Evolutionary conservation across 1,140 invertebrate genomes (phyloP).

Genomic region (Chironomus striatipennis): DNA sequence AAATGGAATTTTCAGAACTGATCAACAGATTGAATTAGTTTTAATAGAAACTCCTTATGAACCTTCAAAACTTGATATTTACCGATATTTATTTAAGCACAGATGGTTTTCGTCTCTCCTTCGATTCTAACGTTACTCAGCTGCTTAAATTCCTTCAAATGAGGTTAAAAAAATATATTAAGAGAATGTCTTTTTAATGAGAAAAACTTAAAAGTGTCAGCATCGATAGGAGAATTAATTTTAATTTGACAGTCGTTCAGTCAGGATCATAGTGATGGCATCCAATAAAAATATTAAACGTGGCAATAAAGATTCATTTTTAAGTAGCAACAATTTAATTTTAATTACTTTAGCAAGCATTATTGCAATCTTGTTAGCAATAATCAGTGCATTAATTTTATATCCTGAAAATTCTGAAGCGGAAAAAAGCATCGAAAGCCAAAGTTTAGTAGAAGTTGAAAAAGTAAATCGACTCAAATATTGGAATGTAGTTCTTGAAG

Average conservation of each 20-base stretch:
- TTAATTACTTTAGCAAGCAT: not conserved
- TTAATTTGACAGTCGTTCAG: not conserved
- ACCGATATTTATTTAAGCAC: too few species aligned
- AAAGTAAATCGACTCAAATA: not conserved
- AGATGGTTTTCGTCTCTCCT: too few species aligned
- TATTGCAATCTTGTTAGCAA: not conserved
- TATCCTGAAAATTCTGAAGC: not conserved
- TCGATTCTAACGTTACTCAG: too few species aligned
- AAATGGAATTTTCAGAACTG: too few species aligned
- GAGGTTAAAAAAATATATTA: too few species aligned
- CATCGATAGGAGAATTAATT: not conserved
- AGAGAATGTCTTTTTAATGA: too few species aligned
- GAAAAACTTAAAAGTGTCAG: too few species aligned
- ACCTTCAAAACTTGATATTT: too few species aligned
- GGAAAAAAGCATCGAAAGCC: not conserved
- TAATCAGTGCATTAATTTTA: not conserved
- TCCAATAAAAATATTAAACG: not conserved
- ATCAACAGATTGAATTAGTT: too few species aligned
- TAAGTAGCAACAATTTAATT: not conserved
- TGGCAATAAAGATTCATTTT: not conserved
- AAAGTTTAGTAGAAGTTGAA: not conserved
- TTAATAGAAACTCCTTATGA: too few species aligned
- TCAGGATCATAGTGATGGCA: not conserved
- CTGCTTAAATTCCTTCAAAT: too few species aligned
- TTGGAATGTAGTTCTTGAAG: not conserved